phyloP scores from a whole-genome alignment of 2,113 vertebrate genomes.

The Chauna torquata region DNA sequence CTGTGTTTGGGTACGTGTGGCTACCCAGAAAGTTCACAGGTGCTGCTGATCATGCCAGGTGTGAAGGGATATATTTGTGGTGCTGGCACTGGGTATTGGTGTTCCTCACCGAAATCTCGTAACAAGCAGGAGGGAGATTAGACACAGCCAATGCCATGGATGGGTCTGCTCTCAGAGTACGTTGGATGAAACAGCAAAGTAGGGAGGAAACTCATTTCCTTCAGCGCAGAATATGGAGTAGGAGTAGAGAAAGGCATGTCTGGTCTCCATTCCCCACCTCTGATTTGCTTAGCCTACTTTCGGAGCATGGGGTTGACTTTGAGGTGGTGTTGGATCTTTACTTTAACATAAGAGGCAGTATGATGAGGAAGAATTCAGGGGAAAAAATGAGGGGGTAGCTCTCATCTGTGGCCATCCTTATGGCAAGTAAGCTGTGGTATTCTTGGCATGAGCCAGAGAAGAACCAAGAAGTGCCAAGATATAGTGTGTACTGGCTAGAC shows the following conservation, averaged over 20 bases:
- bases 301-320: fast-evolving
- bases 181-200: background rate
- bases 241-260: background rate
- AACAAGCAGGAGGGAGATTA: background rate
- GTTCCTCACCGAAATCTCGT: background rate
- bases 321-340: background rate
- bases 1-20: background rate
- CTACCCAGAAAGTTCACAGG: background rate
- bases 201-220: background rate
- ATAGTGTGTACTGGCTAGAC: fast-evolving
- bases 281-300: background rate
- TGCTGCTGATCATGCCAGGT: background rate
- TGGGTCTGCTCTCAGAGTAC: background rate
- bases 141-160: background rate
- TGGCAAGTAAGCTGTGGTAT: background rate
- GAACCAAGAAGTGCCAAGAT: background rate
- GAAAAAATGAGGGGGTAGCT: fast-evolving
- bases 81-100: background rate
- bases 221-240: background rate
- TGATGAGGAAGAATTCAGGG: background rate
- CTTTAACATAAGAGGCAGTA: background rate
- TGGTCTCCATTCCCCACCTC: background rate
- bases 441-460: background rate
- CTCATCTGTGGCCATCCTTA: background rate
- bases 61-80: background rate